Evolutionary conservation across 2,888 invertebrate genomes (phyloP).

Genomic region (Sesamia inferens): DNA sequence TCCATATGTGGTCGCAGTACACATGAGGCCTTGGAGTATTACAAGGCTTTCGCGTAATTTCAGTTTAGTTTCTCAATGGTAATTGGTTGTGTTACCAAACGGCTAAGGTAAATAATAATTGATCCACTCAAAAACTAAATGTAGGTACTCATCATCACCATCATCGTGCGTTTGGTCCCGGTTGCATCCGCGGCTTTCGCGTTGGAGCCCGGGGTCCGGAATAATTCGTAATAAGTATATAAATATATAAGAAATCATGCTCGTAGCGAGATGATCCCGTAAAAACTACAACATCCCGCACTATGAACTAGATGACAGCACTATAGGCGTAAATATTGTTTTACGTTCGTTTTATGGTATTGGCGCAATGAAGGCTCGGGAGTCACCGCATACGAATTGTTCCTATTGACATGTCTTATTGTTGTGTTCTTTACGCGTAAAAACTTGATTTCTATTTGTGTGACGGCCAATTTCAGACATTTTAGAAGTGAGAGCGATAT

Average conservation of each 20-base stretch:
- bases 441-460: slow-evolving; percentile 29
- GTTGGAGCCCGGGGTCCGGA: too few relatives aligned
- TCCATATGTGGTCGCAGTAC: too few relatives aligned
- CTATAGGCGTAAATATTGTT: slow-evolving; percentile 71
- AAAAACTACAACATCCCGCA: neutral
- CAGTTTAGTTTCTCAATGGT: neutral
- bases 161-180: too few relatives aligned
- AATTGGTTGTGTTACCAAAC: neutral
- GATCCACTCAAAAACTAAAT: too few relatives aligned
- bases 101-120: neutral
- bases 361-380: slow-evolving; percentile 65
- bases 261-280: slow-evolving; percentile 11
- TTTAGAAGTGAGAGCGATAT: neutral
- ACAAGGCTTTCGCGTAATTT: neutral
- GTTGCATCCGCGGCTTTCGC: too few relatives aligned
- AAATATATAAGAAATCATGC: neutral
- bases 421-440: slow-evolving; percentile 38
- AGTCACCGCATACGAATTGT: slow-evolving; percentile 69
- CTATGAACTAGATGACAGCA: slow-evolving; percentile 53
- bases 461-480: neutral
- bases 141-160: too few relatives aligned
- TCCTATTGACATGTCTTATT: slow-evolving; percentile 48
- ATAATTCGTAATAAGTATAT: neutral
- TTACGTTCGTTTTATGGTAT: slow-evolving; percentile 75
- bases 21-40: neutral